phyloP scores from a whole-genome alignment of 2,113 vertebrate genomes.

The Triplophysa rosa region DNA sequence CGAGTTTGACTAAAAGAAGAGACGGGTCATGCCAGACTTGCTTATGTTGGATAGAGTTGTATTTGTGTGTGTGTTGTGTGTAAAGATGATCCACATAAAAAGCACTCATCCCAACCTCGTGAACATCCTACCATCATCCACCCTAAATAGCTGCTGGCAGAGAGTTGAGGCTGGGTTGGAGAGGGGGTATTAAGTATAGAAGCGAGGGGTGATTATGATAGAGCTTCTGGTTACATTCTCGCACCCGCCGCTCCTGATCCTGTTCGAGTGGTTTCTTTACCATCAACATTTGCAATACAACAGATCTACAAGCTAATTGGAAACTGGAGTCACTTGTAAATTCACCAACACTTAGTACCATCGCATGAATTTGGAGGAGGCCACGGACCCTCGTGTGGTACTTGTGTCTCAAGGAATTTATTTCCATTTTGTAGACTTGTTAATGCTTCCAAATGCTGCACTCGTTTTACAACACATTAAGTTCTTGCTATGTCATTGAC shows the following conservation, averaged over 20 bases:
- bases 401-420: conserved; percentile 10
- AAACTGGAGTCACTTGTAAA: conserved; percentile 11
- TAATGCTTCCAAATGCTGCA: neutral
- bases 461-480: neutral
- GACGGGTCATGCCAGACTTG: neutral
- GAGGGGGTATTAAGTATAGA: neutral
- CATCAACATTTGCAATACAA: conserved; percentile 26
- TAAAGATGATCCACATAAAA: conserved; percentile 25
- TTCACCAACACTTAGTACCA: neutral
- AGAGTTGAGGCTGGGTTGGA: neutral
- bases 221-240: conserved; percentile 25
- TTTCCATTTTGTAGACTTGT: neutral
- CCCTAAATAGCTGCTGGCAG: conserved; percentile 57
- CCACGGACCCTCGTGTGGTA: conserved; percentile 13
- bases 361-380: neutral
- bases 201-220: conserved; percentile 23
- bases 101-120: conserved; percentile 28
- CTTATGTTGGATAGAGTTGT: conserved; percentile 47
- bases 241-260: neutral
- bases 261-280: conserved; percentile 15
- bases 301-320: conserved; percentile 16
- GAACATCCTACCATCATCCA: conserved; percentile 47
- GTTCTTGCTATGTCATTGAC: neutral
- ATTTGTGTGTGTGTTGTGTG: conserved; percentile 3
- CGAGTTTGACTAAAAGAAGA: neutral